These are phyloP conservation scores for Cacoxenus indagator DNA, from an alignment of 2,888 invertebrate species.

Conservation along the genomic window DNA sequence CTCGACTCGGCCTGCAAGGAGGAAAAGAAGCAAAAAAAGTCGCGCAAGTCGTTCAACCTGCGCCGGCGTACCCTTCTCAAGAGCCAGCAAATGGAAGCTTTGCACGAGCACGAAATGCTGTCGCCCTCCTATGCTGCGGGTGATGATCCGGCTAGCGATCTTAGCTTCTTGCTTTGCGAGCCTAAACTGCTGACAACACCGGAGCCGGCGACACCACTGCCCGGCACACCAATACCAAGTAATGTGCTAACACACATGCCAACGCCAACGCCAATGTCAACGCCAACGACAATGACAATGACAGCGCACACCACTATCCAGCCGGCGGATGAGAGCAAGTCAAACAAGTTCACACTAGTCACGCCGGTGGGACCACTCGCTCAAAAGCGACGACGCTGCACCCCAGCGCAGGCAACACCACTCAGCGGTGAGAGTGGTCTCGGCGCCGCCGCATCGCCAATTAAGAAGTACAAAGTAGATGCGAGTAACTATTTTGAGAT, in stretches of 20 bases:
- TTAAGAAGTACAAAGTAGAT: constrained; percentile 60
- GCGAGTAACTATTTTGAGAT: constrained; percentile 66
- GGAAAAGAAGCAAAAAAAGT: constrained; percentile 56
- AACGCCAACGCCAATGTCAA: constrained; percentile 41
- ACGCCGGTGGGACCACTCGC: constrained; percentile 51
- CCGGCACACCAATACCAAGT: constrained; percentile 45
- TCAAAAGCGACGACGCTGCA: constrained; percentile 38
- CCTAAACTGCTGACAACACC: not conserved
- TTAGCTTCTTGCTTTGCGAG: constrained; percentile 59
- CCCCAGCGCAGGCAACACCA: not conserved
- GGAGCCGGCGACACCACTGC: constrained; percentile 23
- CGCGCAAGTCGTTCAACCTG: constrained; percentile 63
- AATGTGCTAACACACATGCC: constrained; percentile 44
- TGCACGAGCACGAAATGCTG: constrained; percentile 42
- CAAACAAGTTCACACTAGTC: constrained; percentile 56
- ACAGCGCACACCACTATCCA: constrained; percentile 43
- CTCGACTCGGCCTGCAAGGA: constrained; percentile 68
- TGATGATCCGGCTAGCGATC: constrained; percentile 69
- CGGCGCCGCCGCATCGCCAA: constrained; percentile 42
- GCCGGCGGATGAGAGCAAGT: constrained; percentile 42
- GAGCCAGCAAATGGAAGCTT: constrained; percentile 55
- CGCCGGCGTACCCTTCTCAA: constrained; percentile 63
- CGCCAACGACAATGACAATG: constrained; percentile 32
- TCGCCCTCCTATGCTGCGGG: constrained; percentile 69
- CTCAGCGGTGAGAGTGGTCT: not conserved